A percentile compares a stretch with the other conserved stretches of the same genome.
Conservation (phyloP, 1,140 invertebrate genomes). For the Octopus bimaculoides region DNA sequence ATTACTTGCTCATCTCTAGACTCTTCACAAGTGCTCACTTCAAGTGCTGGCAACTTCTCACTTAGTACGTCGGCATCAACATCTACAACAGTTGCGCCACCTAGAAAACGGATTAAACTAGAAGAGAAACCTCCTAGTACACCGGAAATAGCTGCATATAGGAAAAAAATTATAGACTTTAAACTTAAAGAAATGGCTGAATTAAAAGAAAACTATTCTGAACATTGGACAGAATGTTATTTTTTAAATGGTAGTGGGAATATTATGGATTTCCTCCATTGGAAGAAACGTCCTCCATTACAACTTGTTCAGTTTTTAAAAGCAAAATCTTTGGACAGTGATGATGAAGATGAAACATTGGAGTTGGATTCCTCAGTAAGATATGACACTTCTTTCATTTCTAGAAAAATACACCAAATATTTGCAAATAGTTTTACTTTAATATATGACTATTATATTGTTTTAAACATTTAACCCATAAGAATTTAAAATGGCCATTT, state of each 20-base stretch:
- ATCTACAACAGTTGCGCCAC: slow-evolving; percentile 35
- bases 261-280: slow-evolving; percentile 80
- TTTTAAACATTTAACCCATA: too few relatives aligned
- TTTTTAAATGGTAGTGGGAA: slow-evolving; percentile 82
- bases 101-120: slow-evolving; percentile 53
- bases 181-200: slow-evolving; percentile 43
- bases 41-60: background rate
- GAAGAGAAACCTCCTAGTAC: slow-evolving; percentile 49
- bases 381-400: too few relatives aligned
- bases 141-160: slow-evolving; percentile 42
- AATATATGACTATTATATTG: too few relatives aligned
- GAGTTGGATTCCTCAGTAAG: too few relatives aligned
- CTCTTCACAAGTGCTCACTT: background rate
- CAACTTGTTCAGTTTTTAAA: slow-evolving; percentile 74
- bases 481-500: too few relatives aligned
- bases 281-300: slow-evolving; percentile 75
- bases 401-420: too few relatives aligned
- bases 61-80: slow-evolving; percentile 27
- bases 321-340: slow-evolving; percentile 70
- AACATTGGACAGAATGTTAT: slow-evolving; percentile 79
- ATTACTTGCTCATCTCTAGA: background rate
- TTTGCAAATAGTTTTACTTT: too few relatives aligned
- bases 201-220: slow-evolving; percentile 67
- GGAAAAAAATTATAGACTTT: slow-evolving; percentile 45
- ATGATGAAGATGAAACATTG: slow-evolving; percentile 62